Base-by-base conservation (phyloP, 2,888 invertebrate species). In the Caenorhabditis doughertyi region DNA sequence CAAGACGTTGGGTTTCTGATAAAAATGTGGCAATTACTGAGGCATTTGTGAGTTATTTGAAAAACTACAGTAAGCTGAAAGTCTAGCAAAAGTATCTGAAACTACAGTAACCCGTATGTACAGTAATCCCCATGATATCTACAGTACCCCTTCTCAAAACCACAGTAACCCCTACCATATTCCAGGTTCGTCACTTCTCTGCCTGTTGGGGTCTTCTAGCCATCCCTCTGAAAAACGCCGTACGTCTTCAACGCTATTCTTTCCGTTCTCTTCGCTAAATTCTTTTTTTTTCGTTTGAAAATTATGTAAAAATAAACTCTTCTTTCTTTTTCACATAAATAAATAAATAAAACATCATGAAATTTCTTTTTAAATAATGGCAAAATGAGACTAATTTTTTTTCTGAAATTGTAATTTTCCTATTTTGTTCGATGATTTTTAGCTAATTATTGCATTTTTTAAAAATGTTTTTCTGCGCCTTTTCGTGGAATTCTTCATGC, bases 141-240 rank as follows among this genome's bases (percentile, higher is more conserved):
- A n/a, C n/a, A n/a, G n/a, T n/a, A n/a, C n/a, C 42, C 16, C 3
- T 18, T 18, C 13, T 18, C 18, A 18, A 47, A 18, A 13, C 42
- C 42, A 32, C 9, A 35, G 32, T n/a, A 35, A 18, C 39, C 11
- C 5, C 13, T 16, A 35, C 18, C 11, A 21, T 49, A 25, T 65
- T 65, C 23, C 73, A 81, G 79, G 79, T 85, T 27, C 85, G 84
- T 13, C 85, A 85, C 29, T 86, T 88, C 79, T 74, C 77, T n/a
- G 86, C 85, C 7, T 68, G 76, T 9, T 85, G 84, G 71, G 88
- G 88, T 29, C 83, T 88, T 53, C 49, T 88, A 42, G 86, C 83
- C 5, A 85, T 88, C 18, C 86, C 88, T 0, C 47, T 85, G 53
- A 79, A 79, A 32, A 73, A 68, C 11, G 51, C 73, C 0, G 79